Percentiles rank a stretch among this genome's conserved stretches.
Evolutionary conservation across 2,113 vertebrate genomes (phyloP).

Genomic region (Thunnus thynnus): DNA sequence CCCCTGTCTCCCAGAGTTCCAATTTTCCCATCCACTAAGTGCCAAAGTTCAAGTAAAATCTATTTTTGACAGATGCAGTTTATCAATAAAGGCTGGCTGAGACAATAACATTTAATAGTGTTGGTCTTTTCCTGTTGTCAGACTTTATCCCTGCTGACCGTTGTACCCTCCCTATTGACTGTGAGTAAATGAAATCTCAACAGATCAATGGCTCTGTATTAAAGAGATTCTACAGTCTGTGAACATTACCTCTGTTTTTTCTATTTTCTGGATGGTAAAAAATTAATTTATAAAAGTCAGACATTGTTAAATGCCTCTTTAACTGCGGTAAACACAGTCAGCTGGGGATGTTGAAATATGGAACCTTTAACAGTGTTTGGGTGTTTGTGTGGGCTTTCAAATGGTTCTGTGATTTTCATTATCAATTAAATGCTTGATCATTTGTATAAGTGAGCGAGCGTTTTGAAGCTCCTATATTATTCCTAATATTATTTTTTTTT

Average conservation of each 20-base stretch:
- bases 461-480: neutral
- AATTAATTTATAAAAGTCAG: constrained; percentile 20
- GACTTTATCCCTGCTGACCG: constrained; percentile 10
- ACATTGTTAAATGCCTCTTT: constrained; percentile 22
- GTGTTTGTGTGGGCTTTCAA: constrained; percentile 12
- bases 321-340: neutral
- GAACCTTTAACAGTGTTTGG: neutral
- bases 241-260: constrained; percentile 1
- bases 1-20: neutral
- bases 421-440: neutral
- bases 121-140: constrained; percentile 21
- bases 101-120: constrained; percentile 38
- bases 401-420: neutral
- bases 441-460: neutral
- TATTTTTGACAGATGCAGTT: constrained; percentile 6
- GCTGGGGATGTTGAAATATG: constrained; percentile 5
- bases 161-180: constrained; percentile 1
- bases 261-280: constrained; percentile 12
- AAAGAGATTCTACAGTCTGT: constrained; percentile 22
- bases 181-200: constrained; percentile 40
- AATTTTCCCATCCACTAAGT: neutral
- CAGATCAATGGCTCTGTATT: constrained; percentile 47
- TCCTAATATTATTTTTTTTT: neutral
- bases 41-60: neutral
- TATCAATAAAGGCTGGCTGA: constrained; percentile 37